Percentiles rank a stretch among this genome's conserved stretches.
Conservation (phyloP, 2,113 vertebrate genomes). For the Apteryx owenii region DNA sequence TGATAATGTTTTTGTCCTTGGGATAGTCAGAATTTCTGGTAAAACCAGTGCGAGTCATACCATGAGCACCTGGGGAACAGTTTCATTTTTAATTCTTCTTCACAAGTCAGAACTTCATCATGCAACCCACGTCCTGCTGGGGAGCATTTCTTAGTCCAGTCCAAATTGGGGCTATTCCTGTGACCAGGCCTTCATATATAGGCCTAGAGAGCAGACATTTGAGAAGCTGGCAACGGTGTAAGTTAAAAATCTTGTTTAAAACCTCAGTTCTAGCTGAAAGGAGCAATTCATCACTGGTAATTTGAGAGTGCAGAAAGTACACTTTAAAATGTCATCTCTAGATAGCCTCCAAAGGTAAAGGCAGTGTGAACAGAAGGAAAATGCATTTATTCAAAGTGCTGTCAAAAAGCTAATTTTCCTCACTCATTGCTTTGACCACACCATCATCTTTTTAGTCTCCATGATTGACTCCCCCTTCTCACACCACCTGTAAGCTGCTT, state of each 20-base stretch:
- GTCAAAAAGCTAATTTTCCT: neutral
- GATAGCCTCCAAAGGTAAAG: neutral
- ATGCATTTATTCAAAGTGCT: neutral
- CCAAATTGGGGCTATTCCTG: neutral
- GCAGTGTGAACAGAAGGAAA: neutral
- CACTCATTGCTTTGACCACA: neutral
- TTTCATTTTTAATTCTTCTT: neutral
- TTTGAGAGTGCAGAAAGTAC: neutral
- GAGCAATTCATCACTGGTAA: neutral
- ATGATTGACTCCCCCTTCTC: neutral
- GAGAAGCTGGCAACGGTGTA: neutral
- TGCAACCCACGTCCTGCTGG: neutral
- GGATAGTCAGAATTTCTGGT: slow-evolving; percentile 13
- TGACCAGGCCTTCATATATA: neutral
- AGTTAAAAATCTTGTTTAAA: neutral
- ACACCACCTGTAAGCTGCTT: neutral
- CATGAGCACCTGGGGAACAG: neutral
- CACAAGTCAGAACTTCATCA: neutral
- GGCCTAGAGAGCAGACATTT: neutral
- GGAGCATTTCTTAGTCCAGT: neutral
- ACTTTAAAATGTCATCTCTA: neutral
- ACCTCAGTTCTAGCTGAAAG: neutral
- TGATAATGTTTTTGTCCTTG: slow-evolving; percentile 10
- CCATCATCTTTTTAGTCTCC: neutral
- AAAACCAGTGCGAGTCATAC: slow-evolving; percentile 3